Percentiles rank a stretch among this genome's conserved stretches.
Conservation (phyloP, 2,797 vertebrate genomes). For the Cynopterus sphinx region DNA sequence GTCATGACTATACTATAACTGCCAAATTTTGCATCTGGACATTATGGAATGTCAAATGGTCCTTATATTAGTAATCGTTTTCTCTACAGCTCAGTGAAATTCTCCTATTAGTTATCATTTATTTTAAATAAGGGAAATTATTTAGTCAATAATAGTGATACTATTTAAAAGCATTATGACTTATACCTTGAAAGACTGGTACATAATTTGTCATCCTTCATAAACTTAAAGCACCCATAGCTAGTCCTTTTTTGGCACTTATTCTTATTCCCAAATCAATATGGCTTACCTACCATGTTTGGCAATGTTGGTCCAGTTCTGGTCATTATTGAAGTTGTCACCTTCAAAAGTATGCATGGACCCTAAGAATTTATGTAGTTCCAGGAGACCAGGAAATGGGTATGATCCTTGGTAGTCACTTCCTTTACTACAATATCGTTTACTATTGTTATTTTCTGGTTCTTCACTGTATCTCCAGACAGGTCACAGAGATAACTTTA, state of each 20-base stretch:
- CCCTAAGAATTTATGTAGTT: not conserved
- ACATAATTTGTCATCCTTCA: not conserved
- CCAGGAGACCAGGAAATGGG: not conserved
- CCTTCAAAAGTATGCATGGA: not conserved
- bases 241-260: not conserved
- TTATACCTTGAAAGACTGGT: not conserved
- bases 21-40: not conserved
- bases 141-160: not conserved
- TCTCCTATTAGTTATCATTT: not conserved
- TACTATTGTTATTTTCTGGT: not conserved
- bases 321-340: not conserved
- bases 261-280: not conserved
- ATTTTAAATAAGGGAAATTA: not conserved
- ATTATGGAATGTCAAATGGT: not conserved
- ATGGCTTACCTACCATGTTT: not conserved
- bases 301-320: not conserved
- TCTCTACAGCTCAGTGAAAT: not conserved
- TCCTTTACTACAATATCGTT: not conserved
- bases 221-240: not conserved
- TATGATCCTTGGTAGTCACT: not conserved
- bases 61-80: not conserved
- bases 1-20: not conserved
- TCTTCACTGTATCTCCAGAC: not conserved
- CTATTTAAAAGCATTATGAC: not conserved
- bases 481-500: not conserved